Conservation (phyloP, 2,797 vertebrate genomes). For the Sebastes minor region DNA sequence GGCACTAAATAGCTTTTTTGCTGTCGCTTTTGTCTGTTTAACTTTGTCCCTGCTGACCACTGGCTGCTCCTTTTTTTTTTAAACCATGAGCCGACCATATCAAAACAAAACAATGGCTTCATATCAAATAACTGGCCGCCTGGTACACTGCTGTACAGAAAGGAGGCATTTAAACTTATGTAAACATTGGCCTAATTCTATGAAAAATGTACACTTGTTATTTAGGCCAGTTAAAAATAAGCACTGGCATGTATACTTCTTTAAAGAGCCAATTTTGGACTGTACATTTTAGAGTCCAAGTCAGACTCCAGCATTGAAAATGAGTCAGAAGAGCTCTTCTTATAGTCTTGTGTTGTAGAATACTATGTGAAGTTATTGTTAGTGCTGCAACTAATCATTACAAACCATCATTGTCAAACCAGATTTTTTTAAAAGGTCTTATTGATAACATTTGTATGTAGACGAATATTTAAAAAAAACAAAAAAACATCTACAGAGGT, state of each 20-base stretch:
- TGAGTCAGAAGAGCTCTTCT: too few species aligned
- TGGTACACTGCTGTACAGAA: constrained; percentile 3
- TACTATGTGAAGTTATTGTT: background rate
- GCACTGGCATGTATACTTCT: background rate
- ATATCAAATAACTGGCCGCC: constrained; percentile 18
- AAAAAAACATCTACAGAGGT: too few species aligned
- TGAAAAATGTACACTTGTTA: constrained; percentile 1
- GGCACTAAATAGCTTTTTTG: constrained; percentile 1
- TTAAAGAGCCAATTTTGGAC: background rate
- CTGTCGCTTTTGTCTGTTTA: constrained; percentile 12
- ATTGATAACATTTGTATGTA: too few species aligned
- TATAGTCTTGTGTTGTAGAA: background rate
- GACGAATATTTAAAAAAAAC: too few species aligned
- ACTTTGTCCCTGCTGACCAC: constrained; percentile 31
- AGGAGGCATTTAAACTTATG: background rate
- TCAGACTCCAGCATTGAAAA: background rate
- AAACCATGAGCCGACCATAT: constrained; percentile 21
- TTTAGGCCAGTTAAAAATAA: constrained; percentile 17
- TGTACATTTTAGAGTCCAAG: background rate
- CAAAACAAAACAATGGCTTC: constrained; percentile 31
- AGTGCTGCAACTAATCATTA: too few species aligned
- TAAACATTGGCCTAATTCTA: constrained; percentile 14
- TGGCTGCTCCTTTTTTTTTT: background rate
- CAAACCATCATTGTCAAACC: too few species aligned
- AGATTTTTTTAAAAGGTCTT: too few species aligned